Evolutionary conservation across 1,140 invertebrate genomes (phyloP).

Genomic region (Laupala kohalensis): DNA sequence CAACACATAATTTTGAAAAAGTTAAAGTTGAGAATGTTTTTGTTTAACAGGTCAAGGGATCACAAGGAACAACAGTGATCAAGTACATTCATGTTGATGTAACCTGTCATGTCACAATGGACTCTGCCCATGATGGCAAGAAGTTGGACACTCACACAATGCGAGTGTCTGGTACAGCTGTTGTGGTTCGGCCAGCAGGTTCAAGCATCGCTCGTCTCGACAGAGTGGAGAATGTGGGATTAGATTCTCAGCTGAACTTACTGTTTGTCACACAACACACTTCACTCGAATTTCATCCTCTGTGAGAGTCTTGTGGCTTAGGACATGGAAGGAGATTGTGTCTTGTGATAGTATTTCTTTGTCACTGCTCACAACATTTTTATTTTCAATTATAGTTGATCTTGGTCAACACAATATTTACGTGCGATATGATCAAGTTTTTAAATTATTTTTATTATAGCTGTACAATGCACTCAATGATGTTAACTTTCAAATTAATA

Average conservation of each 20-base stretch:
- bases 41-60: conserved; percentile 15
- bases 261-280: conserved; percentile 45
- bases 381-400: too few relatives aligned
- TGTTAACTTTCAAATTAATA: not conserved
- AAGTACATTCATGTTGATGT: conserved; percentile 51
- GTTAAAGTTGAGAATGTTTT: too few relatives aligned
- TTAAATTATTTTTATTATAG: too few relatives aligned
- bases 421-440: too few relatives aligned
- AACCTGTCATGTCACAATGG: conserved; percentile 44
- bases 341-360: not conserved
- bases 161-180: conserved; percentile 47
- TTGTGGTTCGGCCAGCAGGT: conserved; percentile 41
- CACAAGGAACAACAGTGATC: conserved; percentile 34
- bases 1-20: too few relatives aligned
- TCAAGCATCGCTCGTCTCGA: conserved; percentile 34
- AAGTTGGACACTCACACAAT: conserved; percentile 41
- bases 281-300: conserved; percentile 37
- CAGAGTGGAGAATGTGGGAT: conserved; percentile 46
- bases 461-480: not conserved
- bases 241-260: conserved; percentile 49
- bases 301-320: not conserved
- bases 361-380: not conserved
- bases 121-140: conserved; percentile 35
- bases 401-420: too few relatives aligned
- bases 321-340: not conserved